Evolutionary conservation across 2,113 vertebrate species (phyloP).

Genomic region (Aix galericulata): DNA sequence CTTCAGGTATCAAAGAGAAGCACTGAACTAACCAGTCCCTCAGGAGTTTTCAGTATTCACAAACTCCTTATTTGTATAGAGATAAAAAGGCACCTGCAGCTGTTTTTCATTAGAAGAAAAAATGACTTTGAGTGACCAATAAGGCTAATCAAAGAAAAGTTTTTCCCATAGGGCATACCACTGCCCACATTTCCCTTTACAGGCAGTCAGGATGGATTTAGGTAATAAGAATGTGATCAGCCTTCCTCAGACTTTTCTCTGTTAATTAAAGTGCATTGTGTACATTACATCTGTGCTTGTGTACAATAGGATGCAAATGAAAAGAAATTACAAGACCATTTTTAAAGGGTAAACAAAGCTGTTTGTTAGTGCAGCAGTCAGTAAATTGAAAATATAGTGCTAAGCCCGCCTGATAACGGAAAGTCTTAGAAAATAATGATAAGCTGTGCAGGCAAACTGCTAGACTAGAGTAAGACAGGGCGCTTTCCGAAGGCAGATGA

Average conservation of each 20-base stretch:
- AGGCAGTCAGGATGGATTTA: slow-evolving; percentile 6
- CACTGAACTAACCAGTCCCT: not conserved
- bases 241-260: not conserved
- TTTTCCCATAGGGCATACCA: not conserved
- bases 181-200: not conserved
- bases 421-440: not conserved
- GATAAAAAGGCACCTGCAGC: slow-evolving; percentile 52
- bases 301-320: slow-evolving; percentile 8
- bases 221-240: not conserved
- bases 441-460: not conserved
- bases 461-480: not conserved
- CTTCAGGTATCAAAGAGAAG: slow-evolving; percentile 46
- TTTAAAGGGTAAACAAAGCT: slow-evolving; percentile 23
- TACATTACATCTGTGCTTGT: not conserved
- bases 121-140: slow-evolving; percentile 27
- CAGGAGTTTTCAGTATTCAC: slow-evolving; percentile 2
- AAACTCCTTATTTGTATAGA: slow-evolving; percentile 7
- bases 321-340: slow-evolving; percentile 15
- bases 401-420: not conserved
- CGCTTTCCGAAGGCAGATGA: not conserved
- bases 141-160: slow-evolving; percentile 23
- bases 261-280: not conserved
- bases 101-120: slow-evolving; percentile 43
- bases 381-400: not conserved
- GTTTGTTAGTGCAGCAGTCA: not conserved